Evolutionary conservation across 1,140 invertebrate genomes (phyloP), one percentile per base, ranked within the genome.

Genomic region (Ectropis grisescens): DNA sequence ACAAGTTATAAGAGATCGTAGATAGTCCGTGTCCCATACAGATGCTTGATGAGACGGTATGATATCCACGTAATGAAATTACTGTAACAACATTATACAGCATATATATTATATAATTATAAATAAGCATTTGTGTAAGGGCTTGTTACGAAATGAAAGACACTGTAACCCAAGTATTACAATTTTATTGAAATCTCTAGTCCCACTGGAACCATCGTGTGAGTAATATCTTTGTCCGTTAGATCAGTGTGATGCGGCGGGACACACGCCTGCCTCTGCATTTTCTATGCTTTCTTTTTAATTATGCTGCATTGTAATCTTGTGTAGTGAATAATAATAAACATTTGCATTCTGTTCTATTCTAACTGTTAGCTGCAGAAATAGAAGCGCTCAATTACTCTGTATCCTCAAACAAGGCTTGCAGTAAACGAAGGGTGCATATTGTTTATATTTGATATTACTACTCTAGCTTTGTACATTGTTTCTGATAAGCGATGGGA

Each of bases 361-460:
- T 65, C 51, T 70, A n/a, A 62, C 58, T 69, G 49, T 69, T 70
- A 67, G 61, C 76, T 74, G 71, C 76, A 70, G 64, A 70, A 70
- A 68, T 81, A 74, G 65, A 82, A 82, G 78, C 78, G 78, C 80
- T 82, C 78, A 79, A 82, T 74, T 72, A 75, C 69, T 65, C 65
- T 76, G 61, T 75, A 76, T 71, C 78, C 66, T 78, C 60, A 75
- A 65, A 74, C 58, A 81, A 81, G 74, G 80, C 80, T 82, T 82
- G 78, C 80, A 82, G 76, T 78, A 78, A 78, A 71, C 74, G 67
- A 79, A 79, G 75, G 78, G 80, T 82, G 80, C 78, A 82, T 82
- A 82, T 81, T 82, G 80, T 82, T 82, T 81, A 82, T 82, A 82
- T 83, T 82, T 80, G 81, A 83, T 83, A 83, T 83, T 83, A 80